Evolutionary conservation across 1,140 invertebrate species (phyloP).

Genomic region (Drosophila virilis): DNA sequence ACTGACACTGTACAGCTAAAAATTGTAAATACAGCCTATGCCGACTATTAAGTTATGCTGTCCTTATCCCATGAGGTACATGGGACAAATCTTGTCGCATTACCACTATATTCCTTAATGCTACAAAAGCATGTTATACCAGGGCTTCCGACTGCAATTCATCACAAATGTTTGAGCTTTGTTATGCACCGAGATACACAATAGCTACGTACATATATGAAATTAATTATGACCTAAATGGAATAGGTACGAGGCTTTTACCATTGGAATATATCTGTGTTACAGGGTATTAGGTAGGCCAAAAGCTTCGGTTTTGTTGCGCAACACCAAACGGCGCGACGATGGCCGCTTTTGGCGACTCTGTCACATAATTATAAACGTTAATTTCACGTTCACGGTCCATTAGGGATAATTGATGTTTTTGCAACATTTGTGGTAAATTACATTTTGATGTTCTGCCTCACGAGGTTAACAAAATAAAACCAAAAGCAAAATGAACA

Average conservation of each 20-base stretch:
- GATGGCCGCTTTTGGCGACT: conserved; percentile 53
- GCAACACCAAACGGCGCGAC: not conserved
- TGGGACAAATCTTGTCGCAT: too few relatives aligned
- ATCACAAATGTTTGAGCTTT: too few relatives aligned
- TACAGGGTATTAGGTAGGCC: conserved; percentile 27
- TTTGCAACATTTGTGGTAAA: conserved; percentile 80
- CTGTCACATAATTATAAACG: conserved; percentile 82
- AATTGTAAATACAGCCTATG: too few relatives aligned
- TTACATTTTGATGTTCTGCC: conserved; percentile 79
- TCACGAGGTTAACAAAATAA: conserved; percentile 16
- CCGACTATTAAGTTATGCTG: not conserved
- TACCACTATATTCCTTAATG: too few relatives aligned
- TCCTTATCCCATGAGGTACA: not conserved
- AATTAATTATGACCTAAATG: too few relatives aligned
- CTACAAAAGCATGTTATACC: too few relatives aligned
- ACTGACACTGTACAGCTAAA: not conserved
- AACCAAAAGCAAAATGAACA: conserved; percentile 35
- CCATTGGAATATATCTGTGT: not conserved
- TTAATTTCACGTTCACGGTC: conserved; percentile 82
- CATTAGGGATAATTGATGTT: conserved; percentile 83
- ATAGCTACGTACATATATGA: too few relatives aligned
- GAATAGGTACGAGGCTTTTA: not conserved
- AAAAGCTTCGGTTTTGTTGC: conserved; percentile 6
- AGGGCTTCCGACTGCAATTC: too few relatives aligned
- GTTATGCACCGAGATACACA: too few relatives aligned